Conservation (phyloP, 2,113 vertebrate species). For the Sapajus apella region DNA sequence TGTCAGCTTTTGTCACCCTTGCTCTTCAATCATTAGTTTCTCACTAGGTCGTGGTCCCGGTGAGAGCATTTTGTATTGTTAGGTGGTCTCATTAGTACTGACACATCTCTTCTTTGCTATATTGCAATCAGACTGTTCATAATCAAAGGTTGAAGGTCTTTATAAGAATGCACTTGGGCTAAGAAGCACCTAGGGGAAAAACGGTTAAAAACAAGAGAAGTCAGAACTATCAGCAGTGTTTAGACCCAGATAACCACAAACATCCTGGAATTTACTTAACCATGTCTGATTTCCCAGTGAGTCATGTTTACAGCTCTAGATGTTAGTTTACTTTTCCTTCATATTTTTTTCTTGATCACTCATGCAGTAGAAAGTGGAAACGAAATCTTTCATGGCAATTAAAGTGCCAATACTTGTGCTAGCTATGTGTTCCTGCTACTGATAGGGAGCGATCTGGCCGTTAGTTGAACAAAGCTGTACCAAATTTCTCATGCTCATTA, state of each 20-base stretch:
- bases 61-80: background rate
- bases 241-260: slow-evolving; percentile 74
- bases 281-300: slow-evolving; percentile 69
- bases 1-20: background rate
- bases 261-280: slow-evolving; percentile 75
- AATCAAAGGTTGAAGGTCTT: slow-evolving; percentile 52
- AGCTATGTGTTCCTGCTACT: slow-evolving; percentile 52
- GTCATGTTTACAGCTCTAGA: slow-evolving; percentile 74
- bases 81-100: slow-evolving; percentile 66
- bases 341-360: slow-evolving; percentile 40
- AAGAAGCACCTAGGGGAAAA: slow-evolving; percentile 25
- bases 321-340: slow-evolving; percentile 51
- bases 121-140: slow-evolving; percentile 2
- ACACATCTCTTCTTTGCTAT: slow-evolving; percentile 1
- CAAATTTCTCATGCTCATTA: slow-evolving; percentile 57
- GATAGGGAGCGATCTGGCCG: slow-evolving; percentile 28
- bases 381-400: slow-evolving; percentile 51
- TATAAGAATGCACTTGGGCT: slow-evolving; percentile 45
- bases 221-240: slow-evolving; percentile 69
- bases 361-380: slow-evolving; percentile 58
- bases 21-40: background rate
- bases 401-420: slow-evolving; percentile 15
- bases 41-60: background rate
- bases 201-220: slow-evolving; percentile 64
- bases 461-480: slow-evolving; percentile 5